Conservation (phyloP, 1,140 invertebrate species). For the Rhizoglyphus robini region DNA sequence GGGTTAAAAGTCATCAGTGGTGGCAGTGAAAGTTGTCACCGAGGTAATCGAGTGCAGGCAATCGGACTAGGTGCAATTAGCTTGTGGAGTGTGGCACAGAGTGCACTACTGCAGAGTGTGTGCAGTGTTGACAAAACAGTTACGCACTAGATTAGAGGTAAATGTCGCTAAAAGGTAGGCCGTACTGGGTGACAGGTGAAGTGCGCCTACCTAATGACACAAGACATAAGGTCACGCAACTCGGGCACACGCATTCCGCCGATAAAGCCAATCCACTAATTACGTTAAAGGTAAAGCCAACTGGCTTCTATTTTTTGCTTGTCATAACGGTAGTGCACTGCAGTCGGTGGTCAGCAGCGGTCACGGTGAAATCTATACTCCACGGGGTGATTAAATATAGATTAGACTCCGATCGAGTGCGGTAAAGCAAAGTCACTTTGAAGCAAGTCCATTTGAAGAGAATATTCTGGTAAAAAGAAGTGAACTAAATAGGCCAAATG, state of each 20-base stretch:
- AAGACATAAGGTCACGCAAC: background rate
- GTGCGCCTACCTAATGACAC: background rate
- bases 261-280: background rate
- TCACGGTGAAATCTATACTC: no score
- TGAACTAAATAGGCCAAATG: no score
- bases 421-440: no score
- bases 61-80: background rate
- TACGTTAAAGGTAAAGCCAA: background rate
- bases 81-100: background rate
- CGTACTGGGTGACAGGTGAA: slow-evolving; percentile 2
- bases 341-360: no score
- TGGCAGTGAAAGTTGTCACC: background rate
- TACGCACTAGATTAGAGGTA: background rate
- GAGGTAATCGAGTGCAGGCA: background rate
- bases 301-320: no score
- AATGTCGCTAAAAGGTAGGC: slow-evolving; percentile 5
- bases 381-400: no score
- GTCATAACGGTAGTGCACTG: no score
- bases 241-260: background rate
- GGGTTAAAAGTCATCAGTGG: background rate
- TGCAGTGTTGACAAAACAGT: slow-evolving; percentile 5
- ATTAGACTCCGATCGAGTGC: no score
- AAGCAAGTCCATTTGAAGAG: no score
- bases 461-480: no score
- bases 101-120: background rate